phyloP scores from a whole-genome alignment of 2,888 invertebrate species.

The Drosophila eohydei region DNA sequence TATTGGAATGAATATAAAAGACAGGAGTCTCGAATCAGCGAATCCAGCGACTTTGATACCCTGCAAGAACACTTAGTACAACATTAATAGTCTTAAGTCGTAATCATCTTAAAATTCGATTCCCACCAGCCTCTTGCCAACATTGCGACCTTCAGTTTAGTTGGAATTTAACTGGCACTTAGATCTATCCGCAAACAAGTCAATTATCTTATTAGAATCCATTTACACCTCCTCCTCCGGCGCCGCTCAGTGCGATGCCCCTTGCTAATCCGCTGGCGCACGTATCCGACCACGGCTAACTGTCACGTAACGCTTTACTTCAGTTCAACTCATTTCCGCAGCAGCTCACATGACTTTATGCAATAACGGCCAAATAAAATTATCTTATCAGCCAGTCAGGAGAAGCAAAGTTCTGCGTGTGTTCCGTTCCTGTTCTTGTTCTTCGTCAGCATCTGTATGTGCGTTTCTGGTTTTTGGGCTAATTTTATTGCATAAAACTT shows the following conservation, averaged over 20 bases:
- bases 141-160: not conserved
- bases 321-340: slow-evolving; percentile 76
- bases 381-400: slow-evolving; percentile 72
- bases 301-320: slow-evolving; percentile 77
- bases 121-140: not conserved
- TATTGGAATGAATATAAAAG: no score
- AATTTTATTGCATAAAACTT: slow-evolving; percentile 79
- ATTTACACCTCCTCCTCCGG: slow-evolving; percentile 26
- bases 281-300: slow-evolving; percentile 3
- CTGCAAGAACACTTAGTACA: no score
- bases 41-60: no score
- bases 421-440: slow-evolving; percentile 9
- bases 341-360: slow-evolving; percentile 80
- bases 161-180: slow-evolving; percentile 26
- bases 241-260: not conserved
- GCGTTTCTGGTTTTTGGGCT: slow-evolving; percentile 55
- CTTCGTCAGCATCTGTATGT: slow-evolving; percentile 14
- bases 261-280: not conserved
- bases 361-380: slow-evolving; percentile 81
- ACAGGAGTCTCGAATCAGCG: no score
- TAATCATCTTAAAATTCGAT: not conserved
- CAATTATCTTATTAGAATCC: slow-evolving; percentile 75
- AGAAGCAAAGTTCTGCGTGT: slow-evolving; percentile 40
- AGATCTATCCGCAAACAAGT: slow-evolving; percentile 52
- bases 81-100: no score